Evolutionary conservation across 2,113 vertebrate genomes (phyloP).

Genomic region (Phalacrocorax aristotelis): DNA sequence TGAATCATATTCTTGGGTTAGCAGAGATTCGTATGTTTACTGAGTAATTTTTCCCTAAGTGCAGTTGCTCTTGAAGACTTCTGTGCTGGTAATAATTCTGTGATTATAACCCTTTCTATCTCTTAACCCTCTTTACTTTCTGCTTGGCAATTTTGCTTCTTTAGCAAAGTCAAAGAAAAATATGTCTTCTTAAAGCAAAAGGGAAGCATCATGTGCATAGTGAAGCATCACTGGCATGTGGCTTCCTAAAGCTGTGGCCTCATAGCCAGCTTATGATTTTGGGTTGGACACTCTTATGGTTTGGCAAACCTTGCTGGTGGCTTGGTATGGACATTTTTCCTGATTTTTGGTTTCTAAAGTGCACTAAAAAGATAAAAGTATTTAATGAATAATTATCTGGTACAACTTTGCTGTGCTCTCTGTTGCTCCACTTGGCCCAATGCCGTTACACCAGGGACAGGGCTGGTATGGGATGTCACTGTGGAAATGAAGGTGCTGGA

Average conservation of each 20-base stretch:
- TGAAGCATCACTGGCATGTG: neutral
- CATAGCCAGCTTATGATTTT: neutral
- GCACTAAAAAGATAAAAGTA: neutral
- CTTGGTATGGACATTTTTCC: neutral
- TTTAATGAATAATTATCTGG: neutral
- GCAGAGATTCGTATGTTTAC: neutral
- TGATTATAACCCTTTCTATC: neutral
- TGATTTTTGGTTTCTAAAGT: neutral
- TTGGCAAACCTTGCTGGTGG: neutral
- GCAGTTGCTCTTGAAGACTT: neutral
- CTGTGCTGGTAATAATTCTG: neutral
- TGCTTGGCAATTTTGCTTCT: neutral
- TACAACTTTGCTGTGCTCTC: neutral
- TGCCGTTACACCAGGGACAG: neutral
- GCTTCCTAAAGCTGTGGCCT: neutral
- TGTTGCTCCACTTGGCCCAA: neutral
- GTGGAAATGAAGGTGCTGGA: neutral
- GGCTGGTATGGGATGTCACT: neutral
- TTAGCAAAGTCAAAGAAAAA: neutral
- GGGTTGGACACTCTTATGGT: fast-evolving
- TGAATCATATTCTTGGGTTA: neutral
- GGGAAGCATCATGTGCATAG: neutral
- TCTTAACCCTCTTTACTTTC: neutral
- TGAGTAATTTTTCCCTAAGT: neutral
- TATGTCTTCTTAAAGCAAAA: neutral